These are phyloP conservation scores for Equus przewalskii DNA, from an alignment of 2,113 vertebrate species.

Conservation along the genomic window DNA sequence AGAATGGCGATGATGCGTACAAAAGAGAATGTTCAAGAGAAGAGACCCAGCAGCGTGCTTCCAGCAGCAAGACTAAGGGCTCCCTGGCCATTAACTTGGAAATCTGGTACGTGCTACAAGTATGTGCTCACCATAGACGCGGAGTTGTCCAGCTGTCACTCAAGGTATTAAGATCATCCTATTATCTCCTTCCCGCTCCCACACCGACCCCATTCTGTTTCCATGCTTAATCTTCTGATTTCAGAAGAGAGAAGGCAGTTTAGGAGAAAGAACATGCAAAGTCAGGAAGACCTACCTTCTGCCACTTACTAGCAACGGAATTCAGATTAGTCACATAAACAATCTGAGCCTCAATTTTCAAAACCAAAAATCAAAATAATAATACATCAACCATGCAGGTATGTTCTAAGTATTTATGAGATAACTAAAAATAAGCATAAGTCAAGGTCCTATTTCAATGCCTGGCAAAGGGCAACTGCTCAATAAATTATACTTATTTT, in stretches of 20 bases:
- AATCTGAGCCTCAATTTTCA: not conserved
- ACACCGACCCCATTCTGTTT: not conserved
- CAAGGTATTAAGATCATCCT: not conserved
- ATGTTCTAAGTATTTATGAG: slow-evolving; percentile 2
- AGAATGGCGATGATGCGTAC: not conserved
- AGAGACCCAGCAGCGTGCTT: not conserved
- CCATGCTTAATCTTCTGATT: not conserved
- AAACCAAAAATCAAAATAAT: not conserved
- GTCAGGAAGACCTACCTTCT: not conserved
- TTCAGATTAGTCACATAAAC: not conserved
- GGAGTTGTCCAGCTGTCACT: not conserved
- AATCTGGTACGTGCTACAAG: not conserved
- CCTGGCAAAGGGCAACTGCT: not conserved
- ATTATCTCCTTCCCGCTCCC: not conserved
- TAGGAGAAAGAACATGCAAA: not conserved
- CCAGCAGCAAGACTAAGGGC: not conserved
- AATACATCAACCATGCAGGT: not conserved
- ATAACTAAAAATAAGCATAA: not conserved
- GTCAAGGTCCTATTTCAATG: not conserved
- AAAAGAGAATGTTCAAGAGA: not conserved
- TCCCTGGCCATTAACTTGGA: not conserved
- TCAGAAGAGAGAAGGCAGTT: not conserved
- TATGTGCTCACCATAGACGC: not conserved
- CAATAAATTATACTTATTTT: not conserved
- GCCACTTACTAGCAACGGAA: not conserved